Base-by-base conservation (phyloP, 2,113 vertebrate species). In the Strigops habroptila region DNA sequence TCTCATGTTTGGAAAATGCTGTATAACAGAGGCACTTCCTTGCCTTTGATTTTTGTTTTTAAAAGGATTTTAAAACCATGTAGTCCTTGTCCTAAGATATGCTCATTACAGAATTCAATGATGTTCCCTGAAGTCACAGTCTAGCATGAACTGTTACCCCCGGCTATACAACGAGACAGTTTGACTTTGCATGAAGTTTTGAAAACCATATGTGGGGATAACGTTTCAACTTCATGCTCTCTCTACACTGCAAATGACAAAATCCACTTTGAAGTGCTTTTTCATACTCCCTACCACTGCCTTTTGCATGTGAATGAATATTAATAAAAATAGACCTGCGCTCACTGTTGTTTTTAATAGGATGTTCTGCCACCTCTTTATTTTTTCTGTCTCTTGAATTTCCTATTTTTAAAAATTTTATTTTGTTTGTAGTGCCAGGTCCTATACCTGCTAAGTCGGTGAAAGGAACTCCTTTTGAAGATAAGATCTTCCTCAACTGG, bases 401-500 rank as follows among this genome's bases (percentile, higher is more conserved):
- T 73, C 23, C 37, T 48, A 65, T 83, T 88, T 97, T 90, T 63
- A 62, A 67, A 74, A 69, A 24, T 68, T 76, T 43, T 7, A 12
- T 52, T 96, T 71, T 96, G 16, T 95, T 97, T 98, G 17, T 97
- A 99, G 99, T 99, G 88, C 99, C 99, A 79, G 99, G 99, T 60
- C 97, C 98, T 30, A 99, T 99, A 97, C 99, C 99, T 91, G 98
- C 97, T 89, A 98, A 98, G 95, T 99, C 99, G 4, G 97, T 99
- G 68, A 99, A 98, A 97, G 99, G 99, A 96, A 99, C 98, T 67
- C 99, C 99, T n/a, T 99, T 99, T 96, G 99, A 99, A 98, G 99
- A 99, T 96, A 98, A 98, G 88, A 99, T 99, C 96, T 99, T 98
- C 80, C 98, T 99, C 83, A 98, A 99, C 94, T 99, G 99, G 99